Evolutionary conservation across 2,888 invertebrate genomes (phyloP).

Genomic region (Yponomeuta cagnagella): DNA sequence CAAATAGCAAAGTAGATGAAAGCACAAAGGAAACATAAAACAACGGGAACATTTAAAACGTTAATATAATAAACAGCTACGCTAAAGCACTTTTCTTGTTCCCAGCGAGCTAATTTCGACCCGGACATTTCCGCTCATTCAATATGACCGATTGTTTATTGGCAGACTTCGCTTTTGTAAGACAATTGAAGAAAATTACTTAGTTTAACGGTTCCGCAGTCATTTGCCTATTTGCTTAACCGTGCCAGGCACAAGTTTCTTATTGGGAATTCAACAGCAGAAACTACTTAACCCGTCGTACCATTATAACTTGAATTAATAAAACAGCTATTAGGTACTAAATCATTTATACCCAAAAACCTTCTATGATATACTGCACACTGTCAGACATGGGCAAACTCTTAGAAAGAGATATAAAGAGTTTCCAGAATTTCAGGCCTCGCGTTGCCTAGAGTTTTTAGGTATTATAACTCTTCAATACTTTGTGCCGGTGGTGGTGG

Average conservation of each 20-base stretch:
- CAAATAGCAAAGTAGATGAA: not conserved
- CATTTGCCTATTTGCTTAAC: conserved; percentile 14
- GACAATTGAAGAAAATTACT: conserved; percentile 67
- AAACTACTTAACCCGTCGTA: not conserved
- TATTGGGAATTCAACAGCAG: conserved; percentile 2
- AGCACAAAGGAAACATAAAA: conserved; percentile 11
- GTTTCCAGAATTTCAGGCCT: too few species aligned
- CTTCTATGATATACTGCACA: too few species aligned
- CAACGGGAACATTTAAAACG: conserved; percentile 38
- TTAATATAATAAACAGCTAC: conserved; percentile 64
- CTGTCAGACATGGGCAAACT: too few species aligned
- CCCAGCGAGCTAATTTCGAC: conserved; percentile 62
- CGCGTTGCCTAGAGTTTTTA: too few species aligned
- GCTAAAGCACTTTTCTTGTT: conserved; percentile 73
- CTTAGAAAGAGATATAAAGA: too few species aligned
- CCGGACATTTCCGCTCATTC: conserved; percentile 74
- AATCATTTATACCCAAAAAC: too few species aligned
- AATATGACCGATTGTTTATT: conserved; percentile 74
- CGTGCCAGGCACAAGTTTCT: conserved; percentile 2
- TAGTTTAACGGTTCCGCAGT: conserved; percentile 44
- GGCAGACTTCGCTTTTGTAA: conserved; percentile 57
- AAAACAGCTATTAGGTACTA: not conserved
- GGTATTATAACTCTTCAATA: too few species aligned
- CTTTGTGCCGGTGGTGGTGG: too few species aligned
- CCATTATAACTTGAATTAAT: not conserved